Evolutionary conservation across 2,113 vertebrate genomes (phyloP).

Genomic region (Gobiocypris rarus): DNA sequence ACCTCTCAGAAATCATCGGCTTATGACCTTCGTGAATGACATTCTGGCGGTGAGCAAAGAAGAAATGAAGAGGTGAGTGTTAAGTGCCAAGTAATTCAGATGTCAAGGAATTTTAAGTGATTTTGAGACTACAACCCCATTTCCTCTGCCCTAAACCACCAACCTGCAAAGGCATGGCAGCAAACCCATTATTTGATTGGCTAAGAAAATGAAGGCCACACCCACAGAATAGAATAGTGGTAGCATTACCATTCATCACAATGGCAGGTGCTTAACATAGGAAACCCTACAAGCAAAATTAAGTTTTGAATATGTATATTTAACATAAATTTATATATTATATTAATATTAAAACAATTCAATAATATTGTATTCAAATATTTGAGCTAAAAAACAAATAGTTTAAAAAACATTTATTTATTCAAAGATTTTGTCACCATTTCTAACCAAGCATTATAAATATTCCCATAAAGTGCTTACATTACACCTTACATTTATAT

Average conservation of each 20-base stretch:
- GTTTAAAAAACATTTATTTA: too few species aligned
- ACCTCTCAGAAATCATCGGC: constrained; percentile 24
- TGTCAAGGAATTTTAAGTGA: constrained; percentile 1
- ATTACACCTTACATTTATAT: too few species aligned
- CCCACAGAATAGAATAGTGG: neutral
- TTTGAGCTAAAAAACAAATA: too few species aligned
- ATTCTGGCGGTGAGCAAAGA: neutral
- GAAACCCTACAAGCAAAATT: neutral
- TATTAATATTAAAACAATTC: too few species aligned
- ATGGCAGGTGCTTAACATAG: neutral
- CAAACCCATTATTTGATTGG: neutral
- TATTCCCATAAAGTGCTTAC: too few species aligned
- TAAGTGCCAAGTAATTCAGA: neutral
- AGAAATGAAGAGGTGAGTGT: constrained; percentile 26
- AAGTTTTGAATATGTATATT: neutral
- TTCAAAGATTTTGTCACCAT: too few species aligned
- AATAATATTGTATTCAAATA: too few species aligned
- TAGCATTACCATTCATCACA: neutral
- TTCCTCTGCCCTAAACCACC: neutral
- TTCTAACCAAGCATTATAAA: too few species aligned
- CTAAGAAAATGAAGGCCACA: neutral
- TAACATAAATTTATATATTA: too few species aligned
- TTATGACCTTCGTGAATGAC: neutral
- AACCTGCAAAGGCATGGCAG: neutral
- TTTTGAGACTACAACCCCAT: neutral